These are phyloP conservation scores for Pyralis farinalis DNA, from an alignment of 2,888 invertebrate genomes.

Conservation along the genomic window DNA sequence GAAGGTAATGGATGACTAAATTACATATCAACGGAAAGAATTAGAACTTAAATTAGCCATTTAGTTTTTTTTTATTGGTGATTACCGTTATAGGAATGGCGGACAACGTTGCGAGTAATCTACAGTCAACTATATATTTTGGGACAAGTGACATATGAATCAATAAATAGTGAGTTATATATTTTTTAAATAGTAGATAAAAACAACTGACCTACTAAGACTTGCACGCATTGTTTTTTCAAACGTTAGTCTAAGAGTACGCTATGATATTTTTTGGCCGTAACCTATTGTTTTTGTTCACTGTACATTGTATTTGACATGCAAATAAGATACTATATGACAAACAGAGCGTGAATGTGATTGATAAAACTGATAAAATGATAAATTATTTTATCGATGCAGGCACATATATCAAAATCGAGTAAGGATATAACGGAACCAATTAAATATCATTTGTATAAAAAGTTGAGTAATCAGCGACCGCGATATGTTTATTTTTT, in stretches of 20 bases:
- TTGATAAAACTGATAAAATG: constrained; percentile 26
- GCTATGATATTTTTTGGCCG: background rate
- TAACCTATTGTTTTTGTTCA: background rate
- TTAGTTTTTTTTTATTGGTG: no score
- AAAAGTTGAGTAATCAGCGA: background rate
- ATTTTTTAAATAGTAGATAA: background rate
- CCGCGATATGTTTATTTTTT: background rate
- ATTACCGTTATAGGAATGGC: no score
- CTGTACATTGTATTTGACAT: constrained; percentile 13
- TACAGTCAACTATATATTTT: no score
- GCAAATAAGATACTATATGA: constrained; percentile 31
- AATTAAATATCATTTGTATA: constrained; percentile 4
- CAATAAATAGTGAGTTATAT: background rate
- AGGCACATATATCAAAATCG: constrained; percentile 9
- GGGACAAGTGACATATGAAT: background rate
- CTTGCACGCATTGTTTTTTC: background rate
- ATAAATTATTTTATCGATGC: constrained; percentile 15
- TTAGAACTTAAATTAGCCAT: no score
- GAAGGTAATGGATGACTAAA: no score
- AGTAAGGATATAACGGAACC: background rate
- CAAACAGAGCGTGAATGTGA: constrained; percentile 29
- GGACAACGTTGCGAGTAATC: no score
- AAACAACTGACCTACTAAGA: background rate
- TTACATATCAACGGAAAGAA: no score
- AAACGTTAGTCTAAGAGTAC: no score